A percentile compares a stretch with the other conserved stretches of the same genome.
Conservation (phyloP, 2,797 vertebrate species). For the Hemitrygon akajei region DNA sequence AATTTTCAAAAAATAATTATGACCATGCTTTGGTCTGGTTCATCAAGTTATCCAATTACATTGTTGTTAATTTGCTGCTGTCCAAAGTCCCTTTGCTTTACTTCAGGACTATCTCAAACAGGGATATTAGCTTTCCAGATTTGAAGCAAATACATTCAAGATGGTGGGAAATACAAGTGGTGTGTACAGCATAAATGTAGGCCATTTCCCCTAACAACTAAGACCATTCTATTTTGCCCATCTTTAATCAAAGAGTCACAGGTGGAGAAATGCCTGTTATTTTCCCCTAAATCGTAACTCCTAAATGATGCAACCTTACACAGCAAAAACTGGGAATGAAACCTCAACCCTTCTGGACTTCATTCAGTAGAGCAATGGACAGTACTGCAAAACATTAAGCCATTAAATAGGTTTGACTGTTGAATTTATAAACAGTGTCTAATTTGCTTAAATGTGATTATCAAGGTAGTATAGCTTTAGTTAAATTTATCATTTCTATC, state of each 20-base stretch:
- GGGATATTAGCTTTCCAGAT: no score
- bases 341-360: background rate
- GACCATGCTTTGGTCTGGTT: no score
- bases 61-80: no score
- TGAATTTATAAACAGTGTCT: no score
- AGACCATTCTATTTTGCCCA: background rate
- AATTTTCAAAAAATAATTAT: no score
- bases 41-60: no score
- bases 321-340: background rate
- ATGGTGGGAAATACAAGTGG: no score
- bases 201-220: background rate
- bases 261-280: background rate
- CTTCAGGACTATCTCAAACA: no score
- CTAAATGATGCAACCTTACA: background rate
- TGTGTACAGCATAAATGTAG: no score
- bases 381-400: background rate
- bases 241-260: background rate
- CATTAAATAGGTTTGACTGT: background rate
- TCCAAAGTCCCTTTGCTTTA: no score
- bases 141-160: no score
- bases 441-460: background rate
- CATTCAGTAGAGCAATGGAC: background rate
- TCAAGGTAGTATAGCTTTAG: background rate
- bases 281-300: background rate
- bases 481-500: background rate